Base-by-base conservation (phyloP, 2,113 vertebrate species). In the Baryphthengus martii region DNA sequence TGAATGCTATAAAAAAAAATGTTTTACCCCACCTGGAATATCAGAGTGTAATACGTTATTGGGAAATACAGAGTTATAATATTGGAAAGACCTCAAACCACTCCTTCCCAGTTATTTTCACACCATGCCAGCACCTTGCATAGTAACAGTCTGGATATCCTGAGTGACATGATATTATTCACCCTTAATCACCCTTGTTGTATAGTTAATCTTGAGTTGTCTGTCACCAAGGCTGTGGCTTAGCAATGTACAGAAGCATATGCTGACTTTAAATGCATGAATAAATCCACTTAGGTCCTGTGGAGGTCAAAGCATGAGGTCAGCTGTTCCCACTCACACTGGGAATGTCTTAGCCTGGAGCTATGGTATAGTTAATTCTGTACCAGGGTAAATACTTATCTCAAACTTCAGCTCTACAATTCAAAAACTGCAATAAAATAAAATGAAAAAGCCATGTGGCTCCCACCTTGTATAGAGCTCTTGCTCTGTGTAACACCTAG, bases 201-300 rank as follows among this genome's bases (percentile, higher is more conserved):
- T 12, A 70, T 8, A 80, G 85, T 71, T 94, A 75, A 93, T 85
- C 76, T 94, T 55, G 19, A 89, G 56, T 39, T 90, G 82, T 79
- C 94, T 88, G 79, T 88, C 72, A 72, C 83, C 52, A 29, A 40
- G 90, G 85, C 90, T 63, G 67, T 45, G 88, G 80, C 88, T 92
- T 90, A 93, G 90, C 44, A 74, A 65, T 35, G 65, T 44, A 50
- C 67, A 85, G 68, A 94, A 92, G 72, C 71, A 83, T 70, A 89
- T 77, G 71, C 91, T 89, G 66, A 84, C 79, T 93, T 82, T 72
- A 82, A 96, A 95, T n/a, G 72, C 53, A 62, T 9, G 23, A 89
- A 78, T 75, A 92, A 88, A 96, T 93, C 95, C 79, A 89, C 90
- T 84, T 88, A 89, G 52, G 45, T 85, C 72, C 70, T 28, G 61